Evolutionary conservation across 1,140 invertebrate genomes (phyloP).

Genomic region (Drosophila nigrodunni): DNA sequence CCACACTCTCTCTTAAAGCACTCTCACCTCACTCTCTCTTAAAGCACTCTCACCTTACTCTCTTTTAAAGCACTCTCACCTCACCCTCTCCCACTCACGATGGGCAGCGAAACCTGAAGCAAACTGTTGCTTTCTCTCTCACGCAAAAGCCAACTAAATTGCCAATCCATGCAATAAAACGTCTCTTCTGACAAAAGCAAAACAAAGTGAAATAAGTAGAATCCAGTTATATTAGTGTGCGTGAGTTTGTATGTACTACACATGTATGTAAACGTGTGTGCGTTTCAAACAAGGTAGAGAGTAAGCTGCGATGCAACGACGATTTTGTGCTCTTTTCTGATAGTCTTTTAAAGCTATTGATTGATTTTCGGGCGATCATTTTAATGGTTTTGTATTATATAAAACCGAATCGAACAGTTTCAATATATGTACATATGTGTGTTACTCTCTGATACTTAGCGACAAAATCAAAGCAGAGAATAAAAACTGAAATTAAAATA

Average conservation of each 20-base stretch:
- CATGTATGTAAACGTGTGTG: not conserved
- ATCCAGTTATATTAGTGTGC: not conserved
- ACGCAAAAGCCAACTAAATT: conserved; percentile 1
- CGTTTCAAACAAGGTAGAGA: no score
- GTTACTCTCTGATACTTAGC: no score
- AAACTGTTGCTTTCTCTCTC: conserved; percentile 32
- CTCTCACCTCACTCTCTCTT: not conserved
- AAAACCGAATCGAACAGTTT: no score
- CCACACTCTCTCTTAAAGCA: not conserved
- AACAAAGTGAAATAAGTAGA: conserved; percentile 2
- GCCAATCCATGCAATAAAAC: conserved; percentile 13
- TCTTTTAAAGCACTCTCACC: no score
- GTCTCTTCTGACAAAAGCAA: conserved; percentile 2
- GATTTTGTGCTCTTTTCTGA: no score
- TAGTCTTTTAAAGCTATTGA: no score
- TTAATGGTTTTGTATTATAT: no score
- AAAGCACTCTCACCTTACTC: not conserved
- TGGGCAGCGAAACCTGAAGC: not conserved
- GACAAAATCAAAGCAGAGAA: no score
- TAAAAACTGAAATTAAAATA: not conserved
- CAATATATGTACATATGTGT: no score
- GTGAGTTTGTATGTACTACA: not conserved
- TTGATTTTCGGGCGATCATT: no score
- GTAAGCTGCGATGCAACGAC: no score
- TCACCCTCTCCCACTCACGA: not conserved